Conservation (phyloP, 37 sponge, comb jelly and placozoan species). For the Crambe crambe region DNA sequence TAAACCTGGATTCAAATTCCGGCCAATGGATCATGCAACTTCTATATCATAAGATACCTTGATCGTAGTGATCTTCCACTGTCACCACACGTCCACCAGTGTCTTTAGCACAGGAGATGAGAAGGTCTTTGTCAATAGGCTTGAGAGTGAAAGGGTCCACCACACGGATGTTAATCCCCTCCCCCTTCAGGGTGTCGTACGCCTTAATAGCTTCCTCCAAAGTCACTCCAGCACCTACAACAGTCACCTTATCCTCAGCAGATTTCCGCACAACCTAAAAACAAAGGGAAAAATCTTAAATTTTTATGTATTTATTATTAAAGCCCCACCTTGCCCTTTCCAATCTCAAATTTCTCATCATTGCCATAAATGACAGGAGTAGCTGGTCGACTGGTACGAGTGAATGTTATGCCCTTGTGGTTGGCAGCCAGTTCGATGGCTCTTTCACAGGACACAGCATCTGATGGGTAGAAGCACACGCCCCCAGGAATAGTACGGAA, state of each 20-base stretch:
- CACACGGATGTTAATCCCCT: slow-evolving; percentile 91
- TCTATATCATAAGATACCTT: too few relatives aligned
- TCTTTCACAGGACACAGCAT: slow-evolving; percentile 94
- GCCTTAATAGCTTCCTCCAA: slow-evolving; percentile 86
- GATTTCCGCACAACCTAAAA: slow-evolving; percentile 68
- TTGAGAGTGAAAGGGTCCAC: slow-evolving; percentile 96
- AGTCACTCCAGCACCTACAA: slow-evolving; percentile 95
- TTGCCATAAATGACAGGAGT: slow-evolving; percentile 84
- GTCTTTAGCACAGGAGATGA: slow-evolving; percentile 69
- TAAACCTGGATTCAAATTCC: too few relatives aligned
- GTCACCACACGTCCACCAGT: slow-evolving; percentile 90
- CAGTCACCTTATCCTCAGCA: slow-evolving; percentile 84
- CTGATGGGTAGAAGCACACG: slow-evolving; percentile 95
- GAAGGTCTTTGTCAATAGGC: slow-evolving; percentile 89
- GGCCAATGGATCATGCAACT: too few relatives aligned
- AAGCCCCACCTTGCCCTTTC: slow-evolving; percentile 90
- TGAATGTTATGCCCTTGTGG: slow-evolving; percentile 90
- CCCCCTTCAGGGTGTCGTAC: slow-evolving; percentile 55
- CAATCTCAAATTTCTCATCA: slow-evolving; percentile 95
- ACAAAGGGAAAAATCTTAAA: background rate
- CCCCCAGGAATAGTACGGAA: slow-evolving; percentile 88
- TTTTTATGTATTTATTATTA: background rate
- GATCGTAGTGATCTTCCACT: slow-evolving; percentile 97
- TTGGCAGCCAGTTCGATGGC: slow-evolving; percentile 98
- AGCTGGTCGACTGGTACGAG: slow-evolving; percentile 89